Evolutionary conservation across 2,888 invertebrate genomes (phyloP).

Genomic region (Lasioglossum pauxillum): DNA sequence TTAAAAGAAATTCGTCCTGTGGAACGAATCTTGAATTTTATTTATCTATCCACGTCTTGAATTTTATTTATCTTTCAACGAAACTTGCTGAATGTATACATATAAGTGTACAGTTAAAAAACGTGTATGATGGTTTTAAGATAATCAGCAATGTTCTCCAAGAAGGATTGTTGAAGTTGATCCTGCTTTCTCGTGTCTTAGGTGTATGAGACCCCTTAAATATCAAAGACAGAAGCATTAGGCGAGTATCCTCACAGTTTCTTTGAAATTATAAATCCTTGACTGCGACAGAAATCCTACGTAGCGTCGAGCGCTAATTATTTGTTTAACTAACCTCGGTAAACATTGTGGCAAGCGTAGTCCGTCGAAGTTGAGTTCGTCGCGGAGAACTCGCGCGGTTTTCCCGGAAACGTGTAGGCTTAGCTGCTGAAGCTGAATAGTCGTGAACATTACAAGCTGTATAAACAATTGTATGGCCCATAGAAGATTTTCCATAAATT

Average conservation of each 20-base stretch:
- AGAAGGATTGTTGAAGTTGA: background rate
- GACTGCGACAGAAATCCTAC: background rate
- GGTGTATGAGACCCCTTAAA: background rate
- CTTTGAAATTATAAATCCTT: conserved; percentile 8
- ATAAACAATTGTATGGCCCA: background rate
- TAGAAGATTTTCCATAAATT: background rate
- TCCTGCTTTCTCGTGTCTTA: background rate
- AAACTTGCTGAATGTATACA: background rate
- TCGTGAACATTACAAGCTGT: background rate
- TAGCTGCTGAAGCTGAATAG: background rate
- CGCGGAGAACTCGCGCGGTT: background rate
- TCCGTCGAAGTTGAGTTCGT: background rate
- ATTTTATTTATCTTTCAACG: background rate
- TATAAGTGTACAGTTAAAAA: background rate
- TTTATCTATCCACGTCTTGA: background rate
- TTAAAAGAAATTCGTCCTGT: background rate
- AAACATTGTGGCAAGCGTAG: conserved; percentile 2
- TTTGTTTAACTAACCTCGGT: background rate
- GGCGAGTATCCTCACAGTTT: background rate
- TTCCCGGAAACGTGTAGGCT: background rate
- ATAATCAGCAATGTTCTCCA: background rate
- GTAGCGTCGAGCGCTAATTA: background rate
- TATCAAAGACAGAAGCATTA: background rate
- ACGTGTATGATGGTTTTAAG: background rate
- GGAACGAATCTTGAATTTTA: background rate